Evolutionary conservation across 2,888 invertebrate species (phyloP).

Genomic region (Seira musarum): DNA sequence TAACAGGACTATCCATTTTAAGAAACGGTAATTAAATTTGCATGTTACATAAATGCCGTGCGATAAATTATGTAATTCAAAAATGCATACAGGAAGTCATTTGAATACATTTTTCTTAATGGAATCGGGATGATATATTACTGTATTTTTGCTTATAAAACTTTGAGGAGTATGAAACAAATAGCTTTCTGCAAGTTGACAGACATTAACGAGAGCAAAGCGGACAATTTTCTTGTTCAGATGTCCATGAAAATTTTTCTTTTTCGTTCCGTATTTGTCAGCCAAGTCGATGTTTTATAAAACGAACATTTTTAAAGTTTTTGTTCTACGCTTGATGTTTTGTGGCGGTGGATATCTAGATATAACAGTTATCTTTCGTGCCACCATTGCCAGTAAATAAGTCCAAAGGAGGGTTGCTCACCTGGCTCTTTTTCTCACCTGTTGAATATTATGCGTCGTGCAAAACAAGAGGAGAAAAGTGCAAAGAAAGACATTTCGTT

Average conservation of each 20-base stretch:
- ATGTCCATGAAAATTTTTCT: slow-evolving; percentile 33
- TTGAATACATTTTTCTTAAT: too few species aligned
- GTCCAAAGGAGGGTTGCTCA: slow-evolving; percentile 13
- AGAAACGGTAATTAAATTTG: too few species aligned
- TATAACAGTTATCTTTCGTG: not conserved
- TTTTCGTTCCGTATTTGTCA: not conserved
- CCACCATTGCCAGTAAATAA: not conserved
- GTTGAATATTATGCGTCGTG: slow-evolving; percentile 25
- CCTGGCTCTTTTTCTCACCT: slow-evolving; percentile 42
- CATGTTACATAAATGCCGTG: too few species aligned
- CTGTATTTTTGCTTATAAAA: too few species aligned
- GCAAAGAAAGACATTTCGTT: too few species aligned
- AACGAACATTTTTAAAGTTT: too few species aligned
- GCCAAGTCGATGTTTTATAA: not conserved
- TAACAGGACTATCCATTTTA: too few species aligned
- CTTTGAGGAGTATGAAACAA: too few species aligned
- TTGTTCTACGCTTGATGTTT: not conserved
- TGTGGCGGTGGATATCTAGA: not conserved
- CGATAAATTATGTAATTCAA: too few species aligned
- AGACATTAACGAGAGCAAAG: slow-evolving; percentile 15
- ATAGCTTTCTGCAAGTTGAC: not conserved
- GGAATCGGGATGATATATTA: too few species aligned
- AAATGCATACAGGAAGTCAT: too few species aligned
- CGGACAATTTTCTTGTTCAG: slow-evolving; percentile 31
- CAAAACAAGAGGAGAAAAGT: not conserved